Base-by-base conservation (phyloP, 2,797 vertebrate genomes). In the Cheracebus regulus region DNA sequence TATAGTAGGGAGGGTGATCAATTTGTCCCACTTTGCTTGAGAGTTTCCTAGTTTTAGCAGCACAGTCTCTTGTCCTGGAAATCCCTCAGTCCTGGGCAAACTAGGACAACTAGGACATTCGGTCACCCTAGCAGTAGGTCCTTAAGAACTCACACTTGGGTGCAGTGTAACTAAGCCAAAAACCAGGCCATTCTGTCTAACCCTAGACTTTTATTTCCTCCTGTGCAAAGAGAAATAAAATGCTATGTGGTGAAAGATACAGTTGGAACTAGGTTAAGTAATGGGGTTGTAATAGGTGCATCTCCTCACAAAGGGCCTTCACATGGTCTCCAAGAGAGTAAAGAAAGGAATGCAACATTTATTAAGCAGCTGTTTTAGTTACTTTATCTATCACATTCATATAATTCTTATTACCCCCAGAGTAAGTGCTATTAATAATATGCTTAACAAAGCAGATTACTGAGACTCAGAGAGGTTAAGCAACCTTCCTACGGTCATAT, bases 141-240 rank as follows among this genome's bases (percentile, higher is more conserved):
- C 46, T 91, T 33, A 30, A 67, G 41, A 85, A 95, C 20, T 52
- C 46, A 79, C 82, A 80, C 70, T 39, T 26, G 70, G 64, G 39
- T 75, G 30, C 50, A 58, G 19, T 57, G 10, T 81, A 92, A 92
- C 76, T 92, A 88, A 96, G 76, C 67, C 36, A 24, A 61, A 87
- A 97, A 82, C 44, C 80, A 92, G 80, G 88, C 44, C 90, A 61
- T 87, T 75, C 52, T 76, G 19, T 76, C n/a, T 78, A 88, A 82
- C 46, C 33, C 75, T 44, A 90, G 72, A 67, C 46, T 75, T 95
- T 84, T 78, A 11, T 79, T 92, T 90, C 67, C 52, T 93, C 86
- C 86, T 73, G 28, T 28, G 28, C 17, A 93, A 90, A 88, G n/a
- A 90, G 70, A 94, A 95, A 93, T 50, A 84, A 92, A 89, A 87